Base-by-base conservation (phyloP, 2,888 invertebrate species). In the Drosophila macrothrix region DNA sequence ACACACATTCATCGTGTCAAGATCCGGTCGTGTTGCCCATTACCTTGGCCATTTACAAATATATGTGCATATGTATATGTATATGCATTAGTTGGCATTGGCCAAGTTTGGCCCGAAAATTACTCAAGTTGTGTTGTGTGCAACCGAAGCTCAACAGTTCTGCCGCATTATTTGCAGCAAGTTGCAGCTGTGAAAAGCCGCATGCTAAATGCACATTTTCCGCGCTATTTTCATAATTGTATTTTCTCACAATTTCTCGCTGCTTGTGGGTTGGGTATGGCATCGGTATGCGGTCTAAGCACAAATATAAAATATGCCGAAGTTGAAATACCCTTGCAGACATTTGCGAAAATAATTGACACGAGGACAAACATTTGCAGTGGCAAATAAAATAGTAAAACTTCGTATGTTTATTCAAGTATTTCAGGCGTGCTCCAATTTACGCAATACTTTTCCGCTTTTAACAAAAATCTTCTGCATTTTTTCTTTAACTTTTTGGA, bases 161-260 rank as follows among this genome's bases (percentile, higher is more conserved):
- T 53, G 39, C 63, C 49, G 50, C 63, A 50, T 41, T 41, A 60
- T 41, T 55, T 54, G 66, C 66, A 54, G 46, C 59, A 33, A 52
- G 25, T 46, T 37, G 46, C 60, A 29, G 33, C 52, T 65, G 29
- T 68, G 35, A 59, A 50, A 73, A 59, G 49, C 67, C 78, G 72
- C 86, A 74, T 66, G 67, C 55, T 55, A 65, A 75, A 78, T 77
- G 67, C 64, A 50, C 53, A 71, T 84, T 82, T 72, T 59, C 52
- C 67, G 56, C 37, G 66, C 66, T 74, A 74, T 83, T 81, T 81
- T 87, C 73, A 82, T 87, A 82, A 89, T 81, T 81, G 73, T 71
- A 83, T 86, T 89, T 90, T 78, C 71, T 64, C 67, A 73, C 64
- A 64, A 61, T 67, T 67, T 58, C 19, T 39, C n/a, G 22, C 16